These are phyloP conservation scores for Melanogrammus aeglefinus DNA, from an alignment of 2,797 vertebrate genomes.

Conservation along the genomic window DNA sequence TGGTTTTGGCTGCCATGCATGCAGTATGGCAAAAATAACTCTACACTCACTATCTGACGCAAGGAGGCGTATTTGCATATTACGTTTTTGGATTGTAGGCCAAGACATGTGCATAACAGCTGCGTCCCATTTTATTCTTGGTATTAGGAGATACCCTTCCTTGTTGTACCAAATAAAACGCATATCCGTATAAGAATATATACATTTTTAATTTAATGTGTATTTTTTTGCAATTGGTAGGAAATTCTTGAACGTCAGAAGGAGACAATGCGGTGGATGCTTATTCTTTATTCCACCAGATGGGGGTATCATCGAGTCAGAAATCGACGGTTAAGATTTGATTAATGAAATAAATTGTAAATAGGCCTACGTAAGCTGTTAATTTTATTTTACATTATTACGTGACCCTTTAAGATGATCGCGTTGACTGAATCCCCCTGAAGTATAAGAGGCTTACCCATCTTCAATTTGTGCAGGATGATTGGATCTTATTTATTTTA, in stretches of 20 bases:
- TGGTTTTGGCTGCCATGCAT: neutral
- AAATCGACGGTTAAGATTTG: neutral
- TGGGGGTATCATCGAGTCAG: slow-evolving; percentile 36
- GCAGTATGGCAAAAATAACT: neutral
- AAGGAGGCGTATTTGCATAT: neutral
- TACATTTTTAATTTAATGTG: neutral
- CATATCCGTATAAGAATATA: neutral
- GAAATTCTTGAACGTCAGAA: neutral
- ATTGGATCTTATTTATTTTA: neutral
- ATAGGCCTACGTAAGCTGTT: neutral
- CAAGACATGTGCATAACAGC: neutral
- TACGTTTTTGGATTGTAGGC: neutral
- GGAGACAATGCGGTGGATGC: neutral
- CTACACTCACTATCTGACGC: slow-evolving; percentile 1
- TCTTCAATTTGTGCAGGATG: neutral
- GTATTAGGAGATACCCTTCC: neutral
- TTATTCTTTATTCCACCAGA: slow-evolving; percentile 30
- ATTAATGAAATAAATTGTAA: neutral
- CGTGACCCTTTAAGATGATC: neutral
- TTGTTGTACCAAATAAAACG: neutral
- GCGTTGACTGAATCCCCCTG: neutral
- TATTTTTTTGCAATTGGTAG: neutral
- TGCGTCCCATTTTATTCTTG: neutral
- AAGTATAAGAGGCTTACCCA: neutral
- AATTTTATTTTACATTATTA: neutral